Evolutionary conservation across 2,888 invertebrate species (phyloP), one percentile per base, ranked within the genome.

Genomic region (Troilus luridus): DNA sequence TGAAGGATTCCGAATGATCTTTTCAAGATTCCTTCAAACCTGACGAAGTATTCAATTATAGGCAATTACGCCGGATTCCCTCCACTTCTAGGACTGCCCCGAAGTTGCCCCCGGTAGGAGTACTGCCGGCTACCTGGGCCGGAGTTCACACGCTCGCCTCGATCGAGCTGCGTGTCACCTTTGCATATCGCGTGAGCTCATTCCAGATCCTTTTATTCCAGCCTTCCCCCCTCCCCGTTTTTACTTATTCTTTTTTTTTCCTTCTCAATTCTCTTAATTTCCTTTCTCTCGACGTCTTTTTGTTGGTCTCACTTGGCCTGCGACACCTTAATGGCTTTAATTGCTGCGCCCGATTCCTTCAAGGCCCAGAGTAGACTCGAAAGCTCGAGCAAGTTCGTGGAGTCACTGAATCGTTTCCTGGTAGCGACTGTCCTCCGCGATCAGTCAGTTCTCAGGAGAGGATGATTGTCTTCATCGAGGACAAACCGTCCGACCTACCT

Each of bases 171-270:
- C 89, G 89, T 89, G 89, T 89, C 89, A 89, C 89, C 89, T 89
- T 89, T 89, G 89, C 89, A 89, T 89, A 89, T 89, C 64, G 89
- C 89, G 89, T 89, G 89, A 89, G 27, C 56, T 14, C 85, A 54
- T 12, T 56, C 85, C 21, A 85, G 56, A 56, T 56, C 56, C 85
- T 9, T 58, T 85, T 58, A 85, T 85, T 85, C 56, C 85, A 56
- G 54, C n/a, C 85, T n/a, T 41, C 56, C 85, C 85, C n/a, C 85
- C 21, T n/a, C 85, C 56, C 8, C 7, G 24, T 77, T 41, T 17
- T 77, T 77, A 77, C 41, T 77, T 77, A 27, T 77, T 85, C n/a
- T 85, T 56, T 85, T 85, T 85, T 85, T 67, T 85, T 56, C 85
- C 56, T 85, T 58, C 56, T 85, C 56, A 54, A 58, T 85, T 56